phyloP scores from a whole-genome alignment of 1,140 invertebrate genomes.

The Drosophila leontia region DNA sequence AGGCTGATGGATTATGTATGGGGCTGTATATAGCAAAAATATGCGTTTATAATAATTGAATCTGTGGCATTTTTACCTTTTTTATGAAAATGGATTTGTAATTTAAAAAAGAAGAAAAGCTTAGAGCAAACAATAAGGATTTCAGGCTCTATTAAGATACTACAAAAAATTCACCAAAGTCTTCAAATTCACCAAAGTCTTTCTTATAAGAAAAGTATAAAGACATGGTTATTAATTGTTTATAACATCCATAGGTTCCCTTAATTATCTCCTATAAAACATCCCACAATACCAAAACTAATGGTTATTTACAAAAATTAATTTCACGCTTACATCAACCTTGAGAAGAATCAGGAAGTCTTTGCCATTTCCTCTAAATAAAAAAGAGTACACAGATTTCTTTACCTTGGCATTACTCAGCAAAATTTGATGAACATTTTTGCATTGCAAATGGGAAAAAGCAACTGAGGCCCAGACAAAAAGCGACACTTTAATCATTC shows the following conservation, averaged over 20 bases:
- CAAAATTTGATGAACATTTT: conserved; percentile 32
- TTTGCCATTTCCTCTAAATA: conserved; percentile 9
- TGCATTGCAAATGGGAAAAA: conserved; percentile 37
- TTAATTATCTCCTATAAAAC: not conserved
- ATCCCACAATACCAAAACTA: not conserved
- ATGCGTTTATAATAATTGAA: conserved; percentile 2
- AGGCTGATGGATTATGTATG: conserved; percentile 9
- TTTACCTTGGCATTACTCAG: conserved; percentile 37
- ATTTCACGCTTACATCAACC: conserved; percentile 21
- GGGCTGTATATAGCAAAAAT: conserved; percentile 1
- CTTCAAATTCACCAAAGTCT: too few relatives aligned
- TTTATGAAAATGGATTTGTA: not conserved
- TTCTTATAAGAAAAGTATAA: not conserved
- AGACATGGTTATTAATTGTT: not conserved
- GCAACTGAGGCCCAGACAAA: conserved; percentile 36
- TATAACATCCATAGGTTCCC: not conserved
- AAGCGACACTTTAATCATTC: conserved; percentile 68
- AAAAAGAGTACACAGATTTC: conserved; percentile 23
- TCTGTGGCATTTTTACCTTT: not conserved
- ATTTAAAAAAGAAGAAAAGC: not conserved
- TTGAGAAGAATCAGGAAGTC: conserved; percentile 34
- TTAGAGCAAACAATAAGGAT: not conserved
- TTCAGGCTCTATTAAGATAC: not conserved
- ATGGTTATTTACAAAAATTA: not conserved
- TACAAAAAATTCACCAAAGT: not conserved